phyloP scores from a whole-genome alignment of 2,888 invertebrate genomes.

The Chymomyza amoena region DNA sequence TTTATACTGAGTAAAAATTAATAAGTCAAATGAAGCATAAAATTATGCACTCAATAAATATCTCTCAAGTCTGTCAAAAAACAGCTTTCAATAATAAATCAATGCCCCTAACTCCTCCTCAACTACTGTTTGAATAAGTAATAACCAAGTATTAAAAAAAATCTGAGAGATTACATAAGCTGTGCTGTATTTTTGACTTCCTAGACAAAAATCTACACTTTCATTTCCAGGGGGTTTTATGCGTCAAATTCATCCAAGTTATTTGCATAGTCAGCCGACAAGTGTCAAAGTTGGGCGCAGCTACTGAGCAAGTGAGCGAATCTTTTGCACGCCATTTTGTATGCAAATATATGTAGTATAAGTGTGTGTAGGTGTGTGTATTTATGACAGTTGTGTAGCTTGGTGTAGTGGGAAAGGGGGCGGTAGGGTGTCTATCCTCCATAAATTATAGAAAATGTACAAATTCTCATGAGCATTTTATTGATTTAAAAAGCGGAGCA shows the following conservation, averaged over 20 bases:
- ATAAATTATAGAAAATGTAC: too few relatives aligned
- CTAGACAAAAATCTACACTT: not conserved
- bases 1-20: too few relatives aligned
- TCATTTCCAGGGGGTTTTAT: not conserved
- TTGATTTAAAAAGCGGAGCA: too few relatives aligned
- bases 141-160: not conserved
- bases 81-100: not conserved
- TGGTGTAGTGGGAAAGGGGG: too few relatives aligned
- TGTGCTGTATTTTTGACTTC: not conserved
- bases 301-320: not conserved
- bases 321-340: conserved; percentile 9
- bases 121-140: not conserved
- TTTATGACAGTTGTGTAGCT: too few relatives aligned
- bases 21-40: not conserved
- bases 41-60: not conserved
- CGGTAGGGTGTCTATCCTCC: too few relatives aligned
- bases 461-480: too few relatives aligned
- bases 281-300: conserved; percentile 1
- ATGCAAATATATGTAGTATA: not conserved
- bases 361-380: not conserved
- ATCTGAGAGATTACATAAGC: not conserved
- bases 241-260: not conserved
- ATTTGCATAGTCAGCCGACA: not conserved
- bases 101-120: not conserved
- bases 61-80: not conserved